Base-by-base conservation (phyloP, 23 tunicate genomes). In the Oikopleura dioica region DNA sequence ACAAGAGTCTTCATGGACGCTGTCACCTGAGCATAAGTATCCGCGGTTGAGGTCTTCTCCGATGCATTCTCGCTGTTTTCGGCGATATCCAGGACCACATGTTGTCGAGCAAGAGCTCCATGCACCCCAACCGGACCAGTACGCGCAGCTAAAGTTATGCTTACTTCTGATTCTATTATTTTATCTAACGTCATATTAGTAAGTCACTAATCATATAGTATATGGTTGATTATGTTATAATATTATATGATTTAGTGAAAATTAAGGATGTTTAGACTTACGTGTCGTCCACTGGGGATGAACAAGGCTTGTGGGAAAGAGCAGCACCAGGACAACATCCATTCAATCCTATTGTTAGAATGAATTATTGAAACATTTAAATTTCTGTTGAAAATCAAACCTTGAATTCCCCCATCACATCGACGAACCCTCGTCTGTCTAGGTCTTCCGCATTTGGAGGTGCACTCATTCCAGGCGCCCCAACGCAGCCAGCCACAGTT, bases 121-220 rank as follows among this genome's bases (percentile, higher is more conserved):
- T 1, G 55, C 84, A 28, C 81, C 67, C 97, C 97, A 92, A 1
- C 92, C 92, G 37, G 83, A 76, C 97, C 97, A 92, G 81, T 92
- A 92, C 0, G 81, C 92, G 37, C 97, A 92, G n/a, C n/a, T n/a
- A n/a, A n/a, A n/a, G n/a, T n/a, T n/a, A n/a, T n/a, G n/a, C n/a
- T n/a, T n/a, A n/a, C n/a, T n/a, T n/a, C n/a, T n/a, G n/a, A n/a
- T n/a, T n/a, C n/a, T n/a, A n/a, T n/a, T n/a, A n/a, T n/a, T n/a
- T n/a, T n/a, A n/a, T n/a, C n/a, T n/a, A n/a, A n/a, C n/a, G n/a
- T n/a, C n/a, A n/a, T n/a, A n/a, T n/a, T n/a, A n/a, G n/a, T n/a
- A n/a, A n/a, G n/a, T n/a, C n/a, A n/a, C n/a, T n/a, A n/a, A n/a
- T n/a, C n/a, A n/a, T n/a, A n/a, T n/a, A n/a, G n/a, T n/a, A n/a